Evolutionary conservation across 2,797 vertebrate genomes (phyloP), one percentile per base, ranked within the genome.

Genomic region (Sebastes steindachneri): DNA sequence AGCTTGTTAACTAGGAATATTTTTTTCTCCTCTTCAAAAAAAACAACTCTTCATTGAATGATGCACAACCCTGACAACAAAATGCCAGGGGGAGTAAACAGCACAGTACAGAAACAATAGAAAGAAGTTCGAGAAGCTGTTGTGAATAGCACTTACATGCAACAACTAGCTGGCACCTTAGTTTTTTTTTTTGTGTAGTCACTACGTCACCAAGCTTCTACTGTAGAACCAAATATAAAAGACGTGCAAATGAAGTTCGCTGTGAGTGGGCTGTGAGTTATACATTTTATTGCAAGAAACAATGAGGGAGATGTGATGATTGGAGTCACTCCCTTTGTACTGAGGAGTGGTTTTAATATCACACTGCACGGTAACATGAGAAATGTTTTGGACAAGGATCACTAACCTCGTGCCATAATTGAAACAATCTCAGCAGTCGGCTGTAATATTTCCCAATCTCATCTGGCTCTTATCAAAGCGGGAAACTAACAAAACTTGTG

Each of bases 401-500:
- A 55, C 41, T 29, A 53, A 66, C 35, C 17, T 53, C 3, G 4
- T 67, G 23, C 67, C 60, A 54, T 53, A 59, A 80, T 25, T 72
- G 29, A 73, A 76, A 77, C 64, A 59, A 29, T 69, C 35, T 37
- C 51, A 73, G 29, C 45, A 67, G 62, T 73, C 12, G 1, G 19
- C 35, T 53, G 35, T 68, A 57, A 62, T 31, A 67, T 80, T 74
- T 81, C 41, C 68, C 66, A 71, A 68, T 64, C 71, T 75, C 55
- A 69, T 81, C 73, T 77, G 78, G 80, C 35, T 79, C 45, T 60
- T 73, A 68, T 91, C 73, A 85, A 66, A 84, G 60, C 3, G 3
- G 63, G 41, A 68, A 81, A 78, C 41, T 28, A 71, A 68, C 55
- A 64, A 68, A 77, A 71, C 62, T 14, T 59, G 26, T 17, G 53